A percentile compares a stretch with the other conserved stretches of the same genome.
Conservation (phyloP, 23 tunicate species). For the Halocynthia aurantium region DNA sequence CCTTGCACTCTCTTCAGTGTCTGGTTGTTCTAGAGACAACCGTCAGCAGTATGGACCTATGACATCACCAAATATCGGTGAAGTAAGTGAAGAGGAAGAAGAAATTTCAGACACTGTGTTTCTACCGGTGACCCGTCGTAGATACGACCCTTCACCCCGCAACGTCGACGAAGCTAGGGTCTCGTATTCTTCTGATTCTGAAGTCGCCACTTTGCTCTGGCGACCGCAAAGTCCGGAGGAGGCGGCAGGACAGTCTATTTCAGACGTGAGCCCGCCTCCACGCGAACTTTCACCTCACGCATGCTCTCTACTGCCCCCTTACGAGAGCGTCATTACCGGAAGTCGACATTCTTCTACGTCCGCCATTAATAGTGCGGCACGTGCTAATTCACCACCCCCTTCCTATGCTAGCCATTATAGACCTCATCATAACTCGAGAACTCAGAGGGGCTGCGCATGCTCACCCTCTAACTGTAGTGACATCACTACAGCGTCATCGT, state of each 20-base stretch:
- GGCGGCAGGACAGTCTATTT: not conserved
- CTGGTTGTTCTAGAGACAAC: not conserved
- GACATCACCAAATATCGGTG: slow-evolving; percentile 17
- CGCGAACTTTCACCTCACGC: slow-evolving; percentile 9
- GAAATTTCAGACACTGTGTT: not conserved
- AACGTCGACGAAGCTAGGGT: slow-evolving; percentile 25
- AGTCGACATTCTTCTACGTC: slow-evolving; percentile 29
- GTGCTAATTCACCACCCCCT: slow-evolving; percentile 58
- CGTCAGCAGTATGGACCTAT: slow-evolving; percentile 1
- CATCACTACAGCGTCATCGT: slow-evolving; percentile 9
- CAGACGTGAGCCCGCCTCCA: not conserved
- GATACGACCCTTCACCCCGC: slow-evolving; percentile 21
- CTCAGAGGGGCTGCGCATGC: slow-evolving; percentile 18
- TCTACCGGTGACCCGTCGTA: slow-evolving; percentile 9
- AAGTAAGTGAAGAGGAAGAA: slow-evolving; percentile 20
- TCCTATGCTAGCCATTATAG: slow-evolving; percentile 53
- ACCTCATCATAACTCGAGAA: slow-evolving; percentile 4
- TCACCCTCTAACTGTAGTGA: slow-evolving; percentile 12
- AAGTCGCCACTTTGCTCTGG: slow-evolving; percentile 13
- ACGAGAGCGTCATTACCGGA: slow-evolving; percentile 60
- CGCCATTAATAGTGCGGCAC: not conserved
- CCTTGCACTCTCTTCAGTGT: not conserved
- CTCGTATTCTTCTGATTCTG: slow-evolving; percentile 19
- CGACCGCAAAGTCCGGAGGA: not conserved
- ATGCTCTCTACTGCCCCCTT: slow-evolving; percentile 52